These are phyloP conservation scores for Platysternon megacephalum DNA, from an alignment of 2,113 vertebrate species.

Conservation along the genomic window DNA sequence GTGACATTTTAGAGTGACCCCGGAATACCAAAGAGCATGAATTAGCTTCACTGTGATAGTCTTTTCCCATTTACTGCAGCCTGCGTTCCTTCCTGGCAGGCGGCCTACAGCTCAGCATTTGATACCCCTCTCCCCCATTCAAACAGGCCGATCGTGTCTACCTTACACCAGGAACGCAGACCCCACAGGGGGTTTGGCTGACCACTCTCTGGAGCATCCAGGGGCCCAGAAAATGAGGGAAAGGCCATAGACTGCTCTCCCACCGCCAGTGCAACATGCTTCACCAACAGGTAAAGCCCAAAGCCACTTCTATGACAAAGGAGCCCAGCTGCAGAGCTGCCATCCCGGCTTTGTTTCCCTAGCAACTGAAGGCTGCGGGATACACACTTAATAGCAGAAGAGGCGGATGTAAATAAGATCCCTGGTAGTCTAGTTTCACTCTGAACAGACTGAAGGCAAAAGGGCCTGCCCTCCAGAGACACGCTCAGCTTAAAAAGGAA, in stretches of 20 bases:
- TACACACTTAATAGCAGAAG: constrained; percentile 6
- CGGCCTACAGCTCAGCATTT: background rate
- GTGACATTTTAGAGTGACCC: background rate
- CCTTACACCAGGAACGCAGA: background rate
- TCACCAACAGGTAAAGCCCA: background rate
- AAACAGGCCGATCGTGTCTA: background rate
- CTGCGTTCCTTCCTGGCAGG: no score
- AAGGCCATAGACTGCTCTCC: background rate
- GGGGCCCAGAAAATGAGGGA: background rate
- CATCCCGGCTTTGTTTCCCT: constrained; percentile 71
- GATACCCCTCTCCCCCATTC: background rate
- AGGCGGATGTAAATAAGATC: constrained; percentile 40
- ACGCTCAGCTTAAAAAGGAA: background rate
- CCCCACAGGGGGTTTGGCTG: background rate
- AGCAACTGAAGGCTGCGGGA: constrained; percentile 60
- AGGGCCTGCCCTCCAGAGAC: background rate
- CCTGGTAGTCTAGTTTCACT: constrained; percentile 43
- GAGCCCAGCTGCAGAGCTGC: constrained; percentile 49
- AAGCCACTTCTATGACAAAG: constrained; percentile 39
- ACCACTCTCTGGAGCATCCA: no score
- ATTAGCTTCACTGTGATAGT: background rate
- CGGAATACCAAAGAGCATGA: background rate
- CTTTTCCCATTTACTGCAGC: background rate
- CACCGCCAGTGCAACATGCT: background rate
- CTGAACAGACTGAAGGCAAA: background rate